Evolutionary conservation across 2,888 invertebrate genomes (phyloP), one percentile per base, ranked within the genome.

Genomic region (Octonoba sinensis): DNA sequence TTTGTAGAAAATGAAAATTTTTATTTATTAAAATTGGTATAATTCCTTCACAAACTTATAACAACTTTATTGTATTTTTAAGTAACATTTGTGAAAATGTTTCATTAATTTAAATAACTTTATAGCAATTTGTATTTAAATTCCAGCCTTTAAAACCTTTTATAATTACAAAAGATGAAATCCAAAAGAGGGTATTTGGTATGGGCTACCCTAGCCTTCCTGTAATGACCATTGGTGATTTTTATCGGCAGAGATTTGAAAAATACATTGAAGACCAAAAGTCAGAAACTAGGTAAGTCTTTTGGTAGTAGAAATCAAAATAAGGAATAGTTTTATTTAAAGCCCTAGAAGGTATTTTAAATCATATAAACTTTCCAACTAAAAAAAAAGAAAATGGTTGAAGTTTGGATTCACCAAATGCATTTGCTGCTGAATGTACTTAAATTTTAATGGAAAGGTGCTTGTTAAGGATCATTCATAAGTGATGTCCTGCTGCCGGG

Each of bases 171-270:
- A 93, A 93, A 85, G 94, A 96, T 89, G 93, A 92, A 44, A 86
- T 93, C 6, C 97, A 99, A 90, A 98, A 97, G 89, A 92, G 95
- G 64, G 95, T 99, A 15, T 97, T 92, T 89, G 99, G 99, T 0
- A 91, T 93, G 51, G 99, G 99, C 0, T 99, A 99, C 90, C 99
- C 99, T 0, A 93, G 96, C 86, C 88, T 97, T 73, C 97, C 99
- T 1, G 92, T 95, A 1, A 91, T 96, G 91, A 96, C 97, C 0
- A 95, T 99, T 0, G 93, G 96, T 87, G 98, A 99, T 90, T 97
- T 97, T 90, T 98, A 96, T 88, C 94, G 97, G 77, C 92, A 96
- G 87, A 91, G 95, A 83, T 93, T 94, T 0, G 90, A 90, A 74
- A 93, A 94, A 57, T 95, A 95, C 72, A 54, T 86, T 91, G 92